Evolutionary conservation across 2,888 invertebrate species (phyloP).

Genomic region (Bombyx huttoni): DNA sequence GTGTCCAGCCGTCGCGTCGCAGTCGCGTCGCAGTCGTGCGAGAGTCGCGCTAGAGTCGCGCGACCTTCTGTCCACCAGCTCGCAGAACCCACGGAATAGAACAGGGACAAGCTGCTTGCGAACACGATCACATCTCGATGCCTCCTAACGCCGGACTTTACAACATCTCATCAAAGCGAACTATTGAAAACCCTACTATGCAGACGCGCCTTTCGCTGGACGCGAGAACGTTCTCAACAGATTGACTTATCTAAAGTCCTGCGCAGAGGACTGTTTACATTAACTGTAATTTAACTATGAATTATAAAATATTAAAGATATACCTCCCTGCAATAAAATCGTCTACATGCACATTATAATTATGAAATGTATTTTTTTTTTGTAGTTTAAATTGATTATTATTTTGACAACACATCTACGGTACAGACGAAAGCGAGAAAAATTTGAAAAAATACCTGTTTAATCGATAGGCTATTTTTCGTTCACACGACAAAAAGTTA

Average conservation of each 20-base stretch:
- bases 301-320: slow-evolving; percentile 66
- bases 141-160: slow-evolving; percentile 12
- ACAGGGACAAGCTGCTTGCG: slow-evolving; percentile 27
- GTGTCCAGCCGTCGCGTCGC: slow-evolving; percentile 15
- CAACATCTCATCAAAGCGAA: slow-evolving; percentile 32
- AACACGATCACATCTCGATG: slow-evolving; percentile 18
- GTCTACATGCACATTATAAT: slow-evolving; percentile 64
- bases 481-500: slow-evolving; percentile 71
- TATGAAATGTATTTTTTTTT: slow-evolving; percentile 66
- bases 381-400: slow-evolving; percentile 63
- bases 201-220: slow-evolving; percentile 28
- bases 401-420: slow-evolving; percentile 71
- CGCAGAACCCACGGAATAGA: slow-evolving; percentile 10
- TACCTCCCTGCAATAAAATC: slow-evolving; percentile 66
- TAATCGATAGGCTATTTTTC: slow-evolving; percentile 66
- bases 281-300: slow-evolving; percentile 64
- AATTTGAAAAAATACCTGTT: slow-evolving; percentile 72
- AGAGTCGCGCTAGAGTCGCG: slow-evolving; percentile 1
- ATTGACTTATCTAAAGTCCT: slow-evolving; percentile 42
- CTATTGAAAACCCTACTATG: slow-evolving; percentile 34
- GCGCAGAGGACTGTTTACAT: slow-evolving; percentile 51
- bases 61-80: slow-evolving; percentile 5
- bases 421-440: slow-evolving; percentile 72
- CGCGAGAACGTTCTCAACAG: slow-evolving; percentile 13
- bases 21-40: slow-evolving; percentile 1